Base-by-base conservation (phyloP, 2,113 vertebrate species). In the Lasiurus borealis region DNA sequence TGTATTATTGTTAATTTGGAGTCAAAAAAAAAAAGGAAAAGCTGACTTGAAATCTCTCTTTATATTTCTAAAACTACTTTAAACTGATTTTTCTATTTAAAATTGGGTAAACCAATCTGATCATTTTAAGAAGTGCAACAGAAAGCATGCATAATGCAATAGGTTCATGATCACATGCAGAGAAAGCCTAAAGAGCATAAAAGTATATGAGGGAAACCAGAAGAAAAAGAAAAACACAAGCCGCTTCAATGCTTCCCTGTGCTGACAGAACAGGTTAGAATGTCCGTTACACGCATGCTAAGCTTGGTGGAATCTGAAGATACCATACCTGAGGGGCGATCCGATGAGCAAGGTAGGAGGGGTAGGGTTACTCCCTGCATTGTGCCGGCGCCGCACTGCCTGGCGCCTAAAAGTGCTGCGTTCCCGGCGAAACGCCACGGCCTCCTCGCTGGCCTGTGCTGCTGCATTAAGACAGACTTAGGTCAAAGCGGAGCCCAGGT, bases 361-460 rank as follows among this genome's bases (percentile, higher is more conserved):
- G 98, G 99, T 99, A 98, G 99, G 99, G 99, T 99, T 99, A 98
- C 99, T 99, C 98, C 99, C 99, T 97, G 99, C 99, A 98, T 99
- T 99, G 99, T 99, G 99, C 96, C 99, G 99, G 98, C 99, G 99
- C 97, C 99, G 99, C 84, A 99, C 99, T 62, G 99, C 99, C 99
- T 99, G 99, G 97, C 99, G 99, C 97, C 99, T 99, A 98, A 99
- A 99, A 96, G 99, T 99, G 98, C 99, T 99, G 98, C 99, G 99
- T 97, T 99, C 99, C 84, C 99, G 99, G 85, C 99, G 99, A 98
- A 99, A 99, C 95, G 99, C 98, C 98, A 99, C 99, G 64, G 98
- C 98, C 98, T 99, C 99, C 98, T 99, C 99, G 96, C 98, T 99
- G 98, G 99, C 98, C 90, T 99, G 99, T 97, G 99, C 99, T 99